Base-by-base conservation (phyloP, 2,113 vertebrate species). In the Vulpes vulpes region DNA sequence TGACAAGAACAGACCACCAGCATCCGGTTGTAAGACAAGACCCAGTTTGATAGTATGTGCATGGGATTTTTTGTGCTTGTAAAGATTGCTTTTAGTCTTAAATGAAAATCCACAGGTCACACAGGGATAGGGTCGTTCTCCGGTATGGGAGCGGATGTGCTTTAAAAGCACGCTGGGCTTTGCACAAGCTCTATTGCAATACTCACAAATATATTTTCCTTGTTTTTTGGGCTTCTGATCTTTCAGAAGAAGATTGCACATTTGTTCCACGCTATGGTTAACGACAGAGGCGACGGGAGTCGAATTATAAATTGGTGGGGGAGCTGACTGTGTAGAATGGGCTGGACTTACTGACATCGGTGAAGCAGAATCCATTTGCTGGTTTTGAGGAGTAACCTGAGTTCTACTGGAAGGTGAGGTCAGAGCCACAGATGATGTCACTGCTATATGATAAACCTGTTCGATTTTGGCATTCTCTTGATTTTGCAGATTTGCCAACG, bases 51-150 rank as follows among this genome's bases (percentile, higher is more conserved):
- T 99, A 23, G 99, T 99, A 11, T 99, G 99, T 2, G 99, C 99
- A n/a, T 99, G 99, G 43, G 99, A 99, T 57, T 99, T 99, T 98
- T 99, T 99, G 99, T 99, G 99, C 99, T 99, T 99, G 98, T 99
- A 99, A 71, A 99, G 98, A 98, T 99, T 99, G 98, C 99, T 99
- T 99, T 99, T 99, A 95, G 99, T 99, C 98, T 99, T 99, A 98
- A 99, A 99, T 0, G 99, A 99, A 98, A 99, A 99, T n/a, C 99
- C 99, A 97, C 99, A 99, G 0, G 99, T 99, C 83, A 99, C 99
- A 96, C 99, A 99, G 49, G 99, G 99, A 96, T 99, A 99, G 0
- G 99, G 99, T 38, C 99, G 99, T 96, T 99, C 99, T 84, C 99
- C 99, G 2, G 99, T 99, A 98, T 99, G 99, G 85, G 99, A 99